A percentile compares a stretch with the other conserved stretches of the same genome.
These are phyloP conservation scores for Drosophila asahinai DNA, from an alignment of 1,140 invertebrate genomes.

Conservation along the genomic window DNA sequence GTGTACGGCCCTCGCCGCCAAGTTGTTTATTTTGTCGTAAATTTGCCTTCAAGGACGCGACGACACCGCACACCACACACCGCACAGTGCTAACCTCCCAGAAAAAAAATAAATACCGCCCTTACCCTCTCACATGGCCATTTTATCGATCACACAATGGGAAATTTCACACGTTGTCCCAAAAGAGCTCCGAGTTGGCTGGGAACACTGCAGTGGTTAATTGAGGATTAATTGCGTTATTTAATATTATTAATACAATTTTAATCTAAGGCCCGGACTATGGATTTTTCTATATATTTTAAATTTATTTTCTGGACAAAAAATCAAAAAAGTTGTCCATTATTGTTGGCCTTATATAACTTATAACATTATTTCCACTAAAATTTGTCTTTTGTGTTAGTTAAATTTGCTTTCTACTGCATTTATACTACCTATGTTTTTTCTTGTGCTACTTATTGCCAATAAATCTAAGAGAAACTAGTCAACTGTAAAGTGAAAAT, in stretches of 20 bases:
- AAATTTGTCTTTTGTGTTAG: too few species aligned
- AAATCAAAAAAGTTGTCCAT: too few species aligned
- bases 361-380: too few species aligned
- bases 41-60: conserved; percentile 72
- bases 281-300: too few species aligned
- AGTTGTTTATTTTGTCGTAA: conserved; percentile 81
- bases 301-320: background rate
- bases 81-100: conserved; percentile 5
- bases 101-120: conserved; percentile 2
- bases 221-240: background rate
- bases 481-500: too few species aligned
- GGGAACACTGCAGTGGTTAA: background rate
- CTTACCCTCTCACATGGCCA: conserved; percentile 33
- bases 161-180: conserved; percentile 76
- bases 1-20: conserved; percentile 44
- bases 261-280: background rate
- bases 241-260: background rate
- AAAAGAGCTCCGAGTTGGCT: conserved; percentile 8
- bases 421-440: too few species aligned
- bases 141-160: conserved; percentile 81
- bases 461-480: too few species aligned
- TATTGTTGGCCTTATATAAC: background rate
- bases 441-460: too few species aligned
- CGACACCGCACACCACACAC: conserved; percentile 22
- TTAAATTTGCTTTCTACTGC: too few species aligned